Evolutionary conservation across 2,888 invertebrate genomes (phyloP), one percentile per base, ranked within the genome.

Genomic region (Ochlodes sylvanus): DNA sequence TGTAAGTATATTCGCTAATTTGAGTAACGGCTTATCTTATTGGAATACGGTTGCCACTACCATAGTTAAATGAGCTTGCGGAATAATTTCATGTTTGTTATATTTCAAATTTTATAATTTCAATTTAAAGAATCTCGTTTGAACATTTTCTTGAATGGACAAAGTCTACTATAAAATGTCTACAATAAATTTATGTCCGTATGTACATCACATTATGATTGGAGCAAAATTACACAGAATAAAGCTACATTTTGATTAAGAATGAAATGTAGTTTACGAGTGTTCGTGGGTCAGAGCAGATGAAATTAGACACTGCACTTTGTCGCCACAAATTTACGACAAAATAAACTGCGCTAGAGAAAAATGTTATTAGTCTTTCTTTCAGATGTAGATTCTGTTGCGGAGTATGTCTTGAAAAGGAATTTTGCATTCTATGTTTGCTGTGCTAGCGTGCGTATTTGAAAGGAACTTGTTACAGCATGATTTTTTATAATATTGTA

Each of bases 301-400:
- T 63, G 54, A 55, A 63, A 55, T 55, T 63, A 55, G 42, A 63
- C 55, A 55, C 55, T 44, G 44, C 55, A 55, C 55, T 63, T 63
- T 55, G 63, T 63, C 12, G 55, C 44, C 44, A 63, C 63, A 63
- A 63, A 55, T 63, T 63, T 55, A 63, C 55, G 54, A 44, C 44
- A 42, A 47, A 21, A 54, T 52, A 56, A 56, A 64, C 50, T 47
- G 56, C 3, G 27, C 42, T 32, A 55, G 56, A 44, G 63, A 63
- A 55, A 63, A 44, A 44, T 63, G 44, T 63, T 62, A 17, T 62
- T 55, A 27, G 55, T 34, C 63, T 38, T 63, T 63, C 62, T 63
- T 56, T 63, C 63, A 55, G 17, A 63, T 63, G 63, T 63, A 56
- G 41, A 56, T 44, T 50, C 62, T 34, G 47, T 27, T 62, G 50